A percentile compares a stretch with the other conserved stretches of the same genome.
Conservation (phyloP, 1,140 invertebrate species). For the Colletes latitarsis region DNA sequence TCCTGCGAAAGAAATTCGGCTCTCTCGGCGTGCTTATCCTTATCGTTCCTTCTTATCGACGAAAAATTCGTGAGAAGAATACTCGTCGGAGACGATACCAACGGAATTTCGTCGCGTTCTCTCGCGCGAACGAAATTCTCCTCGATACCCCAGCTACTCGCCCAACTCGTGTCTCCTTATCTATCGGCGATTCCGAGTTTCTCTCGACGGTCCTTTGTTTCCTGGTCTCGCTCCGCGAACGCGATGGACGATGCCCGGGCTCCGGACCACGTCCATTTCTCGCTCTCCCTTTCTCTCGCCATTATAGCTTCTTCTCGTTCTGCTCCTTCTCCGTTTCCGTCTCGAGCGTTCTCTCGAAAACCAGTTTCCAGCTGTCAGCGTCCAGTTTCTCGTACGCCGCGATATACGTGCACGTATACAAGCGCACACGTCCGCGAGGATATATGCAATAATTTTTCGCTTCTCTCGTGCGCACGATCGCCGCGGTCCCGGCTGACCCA, state of each 20-base stretch:
- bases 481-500: constrained; percentile 1
- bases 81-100: neutral
- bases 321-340: neutral
- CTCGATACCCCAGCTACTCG: neutral
- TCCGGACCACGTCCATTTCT: constrained; percentile 1
- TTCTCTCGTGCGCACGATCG: neutral
- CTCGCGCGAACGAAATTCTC: neutral
- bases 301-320: neutral
- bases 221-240: constrained; percentile 15
- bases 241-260: constrained; percentile 14
- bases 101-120: neutral
- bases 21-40: too few species aligned
- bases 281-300: constrained; percentile 1
- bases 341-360: constrained; percentile 51
- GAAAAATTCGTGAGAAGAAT: neutral
- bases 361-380: constrained; percentile 66
- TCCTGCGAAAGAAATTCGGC: too few species aligned
- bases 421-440: neutral
- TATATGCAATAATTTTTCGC: constrained; percentile 21
- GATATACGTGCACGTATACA: constrained; percentile 28
- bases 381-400: constrained; percentile 58
- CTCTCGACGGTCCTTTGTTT: constrained; percentile 18
- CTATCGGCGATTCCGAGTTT: neutral
- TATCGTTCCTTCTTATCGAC: neutral
- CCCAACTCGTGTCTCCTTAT: neutral